A percentile compares a stretch with the other conserved stretches of the same genome.
These are phyloP conservation scores for Dendropsophus ebraccatus DNA, from an alignment of 2,113 vertebrate genomes.

Conservation along the genomic window DNA sequence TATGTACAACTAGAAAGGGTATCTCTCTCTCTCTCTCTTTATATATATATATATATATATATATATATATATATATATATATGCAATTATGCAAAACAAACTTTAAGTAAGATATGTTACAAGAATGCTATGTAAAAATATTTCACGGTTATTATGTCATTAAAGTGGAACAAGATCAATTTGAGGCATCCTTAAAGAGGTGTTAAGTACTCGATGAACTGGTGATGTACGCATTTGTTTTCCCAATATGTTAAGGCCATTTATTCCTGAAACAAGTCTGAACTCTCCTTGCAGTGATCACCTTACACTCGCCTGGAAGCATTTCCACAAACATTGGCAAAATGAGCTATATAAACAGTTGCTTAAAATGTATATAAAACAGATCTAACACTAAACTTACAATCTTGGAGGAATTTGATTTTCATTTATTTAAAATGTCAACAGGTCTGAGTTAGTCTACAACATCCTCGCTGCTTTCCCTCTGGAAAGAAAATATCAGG, in stretches of 20 bases:
- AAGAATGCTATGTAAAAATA: neutral
- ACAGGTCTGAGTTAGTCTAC: slow-evolving; percentile 51
- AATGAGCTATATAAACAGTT: slow-evolving; percentile 61
- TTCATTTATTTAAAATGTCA: slow-evolving; percentile 59
- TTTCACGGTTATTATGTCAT: slow-evolving; percentile 44
- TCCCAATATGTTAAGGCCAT: slow-evolving; percentile 70
- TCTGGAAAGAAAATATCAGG: slow-evolving; percentile 60
- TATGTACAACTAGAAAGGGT: too few relatives aligned
- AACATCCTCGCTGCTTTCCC: slow-evolving; percentile 51
- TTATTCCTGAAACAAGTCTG: slow-evolving; percentile 69
- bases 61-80: neutral
- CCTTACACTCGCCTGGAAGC: slow-evolving; percentile 65
- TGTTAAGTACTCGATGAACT: slow-evolving; percentile 72
- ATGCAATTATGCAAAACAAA: neutral
- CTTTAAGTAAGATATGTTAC: neutral
- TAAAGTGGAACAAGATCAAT: slow-evolving; percentile 84
- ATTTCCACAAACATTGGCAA: slow-evolving; percentile 66
- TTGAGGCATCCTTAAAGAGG: slow-evolving; percentile 78
- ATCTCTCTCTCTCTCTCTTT: too few relatives aligned
- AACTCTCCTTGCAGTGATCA: slow-evolving; percentile 70
- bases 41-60: neutral
- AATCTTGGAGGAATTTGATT: slow-evolving; percentile 55
- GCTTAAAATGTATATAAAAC: slow-evolving; percentile 56
- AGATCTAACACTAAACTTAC: slow-evolving; percentile 52
- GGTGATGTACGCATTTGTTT: slow-evolving; percentile 70